Conservation (phyloP, 2,888 invertebrate genomes). For the Eutolmus rufibarbis region DNA sequence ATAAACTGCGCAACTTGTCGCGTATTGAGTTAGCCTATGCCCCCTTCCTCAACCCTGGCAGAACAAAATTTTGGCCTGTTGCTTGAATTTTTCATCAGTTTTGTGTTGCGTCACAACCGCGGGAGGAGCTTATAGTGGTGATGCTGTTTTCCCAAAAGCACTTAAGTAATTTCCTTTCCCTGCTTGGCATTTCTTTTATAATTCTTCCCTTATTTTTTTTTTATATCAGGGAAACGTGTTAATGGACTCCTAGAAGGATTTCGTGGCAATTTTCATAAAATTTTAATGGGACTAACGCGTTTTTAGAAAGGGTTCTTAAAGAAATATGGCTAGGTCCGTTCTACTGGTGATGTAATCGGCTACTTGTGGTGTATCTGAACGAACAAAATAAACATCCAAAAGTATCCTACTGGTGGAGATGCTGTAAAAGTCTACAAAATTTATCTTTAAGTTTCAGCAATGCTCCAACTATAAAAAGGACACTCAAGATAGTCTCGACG, state of each 20-base stretch:
- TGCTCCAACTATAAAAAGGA: neutral
- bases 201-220: neutral
- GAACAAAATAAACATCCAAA: neutral
- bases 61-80: neutral
- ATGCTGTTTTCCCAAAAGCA: neutral
- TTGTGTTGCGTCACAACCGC: neutral
- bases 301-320: neutral
- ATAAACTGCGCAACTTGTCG: neutral
- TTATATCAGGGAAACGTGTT: neutral
- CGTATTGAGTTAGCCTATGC: neutral
- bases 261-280: neutral
- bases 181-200: neutral
- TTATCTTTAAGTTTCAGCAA: neutral
- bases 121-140: neutral
- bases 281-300: neutral
- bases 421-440: neutral
- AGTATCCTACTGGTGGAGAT: neutral
- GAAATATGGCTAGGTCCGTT: neutral
- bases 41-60: neutral
- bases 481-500: neutral
- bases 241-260: neutral
- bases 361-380: neutral
- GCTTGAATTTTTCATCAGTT: neutral
- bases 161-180: neutral
- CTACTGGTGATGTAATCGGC: neutral